These are phyloP conservation scores for Nautilus pompilius DNA, from an alignment of 1,140 invertebrate species.

Conservation along the genomic window DNA sequence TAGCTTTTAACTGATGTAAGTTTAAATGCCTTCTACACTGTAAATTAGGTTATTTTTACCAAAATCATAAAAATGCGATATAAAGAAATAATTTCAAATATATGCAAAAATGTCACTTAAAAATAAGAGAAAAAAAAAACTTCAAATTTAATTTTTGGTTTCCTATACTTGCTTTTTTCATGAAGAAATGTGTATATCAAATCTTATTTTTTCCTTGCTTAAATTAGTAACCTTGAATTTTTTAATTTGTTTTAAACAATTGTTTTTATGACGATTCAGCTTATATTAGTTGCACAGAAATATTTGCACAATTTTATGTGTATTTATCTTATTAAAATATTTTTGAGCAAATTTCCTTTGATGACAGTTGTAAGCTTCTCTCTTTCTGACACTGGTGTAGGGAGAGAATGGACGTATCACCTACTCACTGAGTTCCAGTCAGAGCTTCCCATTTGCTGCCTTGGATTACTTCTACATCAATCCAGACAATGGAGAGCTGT, in stretches of 20 bases:
- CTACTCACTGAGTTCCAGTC: conserved; percentile 18
- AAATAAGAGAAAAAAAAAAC: no score
- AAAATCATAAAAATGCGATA: not conserved
- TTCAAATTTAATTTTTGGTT: no score
- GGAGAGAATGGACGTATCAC: conserved; percentile 26
- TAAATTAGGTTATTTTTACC: not conserved
- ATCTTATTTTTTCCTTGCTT: no score
- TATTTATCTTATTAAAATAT: not conserved
- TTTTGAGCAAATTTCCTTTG: not conserved
- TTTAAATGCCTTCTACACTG: not conserved
- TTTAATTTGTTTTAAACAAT: no score
- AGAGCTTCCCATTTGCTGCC: conserved; percentile 13
- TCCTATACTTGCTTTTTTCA: no score
- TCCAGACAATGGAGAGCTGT: conserved; percentile 23
- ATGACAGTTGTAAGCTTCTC: not conserved
- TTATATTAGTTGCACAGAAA: no score
- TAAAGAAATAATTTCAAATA: not conserved
- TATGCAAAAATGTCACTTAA: no score
- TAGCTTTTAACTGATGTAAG: not conserved
- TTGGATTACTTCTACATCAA: conserved; percentile 27
- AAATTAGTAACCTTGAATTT: no score
- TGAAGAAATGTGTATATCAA: no score
- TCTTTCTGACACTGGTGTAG: conserved; percentile 15
- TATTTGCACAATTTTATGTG: not conserved
- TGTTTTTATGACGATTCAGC: no score